Conservation (phyloP, 2,113 vertebrate species). For the Dromiciops gliroides region DNA sequence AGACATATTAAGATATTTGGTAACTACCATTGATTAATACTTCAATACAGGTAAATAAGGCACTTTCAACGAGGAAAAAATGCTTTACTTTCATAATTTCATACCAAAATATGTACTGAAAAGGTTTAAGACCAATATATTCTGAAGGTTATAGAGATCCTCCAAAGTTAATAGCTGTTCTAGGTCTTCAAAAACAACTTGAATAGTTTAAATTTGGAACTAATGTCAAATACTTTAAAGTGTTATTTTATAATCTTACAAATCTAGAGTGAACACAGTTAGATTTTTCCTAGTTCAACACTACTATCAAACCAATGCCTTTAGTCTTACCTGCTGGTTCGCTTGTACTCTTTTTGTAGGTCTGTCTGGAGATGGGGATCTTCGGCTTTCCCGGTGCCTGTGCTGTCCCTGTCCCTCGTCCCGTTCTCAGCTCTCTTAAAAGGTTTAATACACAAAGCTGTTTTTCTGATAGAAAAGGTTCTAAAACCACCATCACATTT, state of each 20-base stretch:
- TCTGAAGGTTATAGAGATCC: background rate
- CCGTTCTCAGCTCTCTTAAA: constrained; percentile 86
- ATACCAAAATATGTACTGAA: constrained; percentile 37
- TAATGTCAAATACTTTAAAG: background rate
- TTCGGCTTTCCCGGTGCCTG: constrained; percentile 91
- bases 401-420: constrained; percentile 91
- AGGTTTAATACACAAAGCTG: constrained; percentile 76
- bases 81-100: background rate
- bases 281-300: constrained; percentile 14
- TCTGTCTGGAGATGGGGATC: constrained; percentile 91
- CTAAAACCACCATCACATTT: constrained; percentile 68
- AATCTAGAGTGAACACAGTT: background rate
- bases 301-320: background rate
- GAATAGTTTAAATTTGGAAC: background rate
- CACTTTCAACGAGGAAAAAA: background rate
- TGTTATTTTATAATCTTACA: background rate
- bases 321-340: constrained; percentile 88
- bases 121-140: constrained; percentile 14
- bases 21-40: background rate
- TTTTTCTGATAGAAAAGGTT: constrained; percentile 73
- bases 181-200: background rate
- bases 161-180: background rate
- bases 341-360: constrained; percentile 90
- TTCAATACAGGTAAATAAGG: background rate
- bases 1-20: constrained; percentile 37